Evolutionary conservation across 2,888 invertebrate genomes (phyloP), one percentile per base, ranked within the genome.

Genomic region (Didymodactylos carnosus): DNA sequence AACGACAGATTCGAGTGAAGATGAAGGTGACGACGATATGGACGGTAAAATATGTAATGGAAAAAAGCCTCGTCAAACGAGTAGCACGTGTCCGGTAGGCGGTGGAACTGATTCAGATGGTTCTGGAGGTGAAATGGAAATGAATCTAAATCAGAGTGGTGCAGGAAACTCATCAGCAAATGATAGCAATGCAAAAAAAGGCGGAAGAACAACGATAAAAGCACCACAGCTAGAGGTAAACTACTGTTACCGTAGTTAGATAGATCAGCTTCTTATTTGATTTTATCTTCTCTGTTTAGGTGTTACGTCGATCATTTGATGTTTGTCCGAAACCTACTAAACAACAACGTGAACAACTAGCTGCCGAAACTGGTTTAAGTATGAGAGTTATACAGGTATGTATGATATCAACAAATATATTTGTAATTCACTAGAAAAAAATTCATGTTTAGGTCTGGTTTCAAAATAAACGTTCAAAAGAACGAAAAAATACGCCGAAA

Each of bases 241-340:
- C 19, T 16, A n/a, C n/a, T n/a, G 29, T 3, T 35, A 10, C 2
- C 3, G 19, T 25, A 14, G n/a, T 19, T 5, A 29, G 8, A 14
- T 4, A 5, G n/a, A 7, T 16, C 19, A 5, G 7, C 19, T 53
- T 53, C 53, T 16, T 14, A 16, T 0, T 14, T 16, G 3, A 19
- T 14, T 10, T 14, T 29, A 5, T 3, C 16, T 53, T 25, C 19
- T 14, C 0, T n/a, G 19, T 62, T 35, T 11, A 62, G 62, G 29
- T 95, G 0, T 86, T 98, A 78, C 98, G 98, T 86, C 90, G 90
- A 81, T 98, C 97, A n/a, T 98, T 97, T 86, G 95, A 95, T 86
- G 94, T 93, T 83, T 94, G 94, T 85, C 94, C 95, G 41, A 99
- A 99, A 85, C 98, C 98, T 27, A 97, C 98, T 72, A 87, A 98